phyloP scores from a whole-genome alignment of 2,888 invertebrate species.

The Cremastinae sp. region DNA sequence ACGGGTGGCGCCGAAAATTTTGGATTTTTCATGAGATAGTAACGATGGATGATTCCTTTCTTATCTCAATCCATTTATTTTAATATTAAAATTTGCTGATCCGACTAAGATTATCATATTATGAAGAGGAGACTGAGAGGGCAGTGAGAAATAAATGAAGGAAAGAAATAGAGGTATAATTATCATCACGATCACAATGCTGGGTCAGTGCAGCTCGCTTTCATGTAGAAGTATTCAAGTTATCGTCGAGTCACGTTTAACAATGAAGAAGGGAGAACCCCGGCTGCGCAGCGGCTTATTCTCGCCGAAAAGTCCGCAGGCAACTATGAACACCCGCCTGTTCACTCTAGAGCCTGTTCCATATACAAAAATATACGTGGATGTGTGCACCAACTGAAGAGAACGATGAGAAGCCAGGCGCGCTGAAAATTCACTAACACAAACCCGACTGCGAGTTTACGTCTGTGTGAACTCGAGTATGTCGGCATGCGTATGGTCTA shows the following conservation, averaged over 20 bases:
- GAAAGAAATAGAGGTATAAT: slow-evolving; percentile 62
- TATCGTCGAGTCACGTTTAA: slow-evolving; percentile 61
- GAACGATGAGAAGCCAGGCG: background rate
- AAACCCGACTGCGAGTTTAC: background rate
- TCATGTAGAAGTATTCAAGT: slow-evolving; percentile 35
- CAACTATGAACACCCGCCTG: slow-evolving; percentile 44
- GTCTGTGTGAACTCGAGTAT: background rate
- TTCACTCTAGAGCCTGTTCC: slow-evolving; percentile 46
- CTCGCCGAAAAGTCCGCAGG: slow-evolving; percentile 46
- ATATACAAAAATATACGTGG: background rate
- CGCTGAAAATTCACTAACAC: background rate
- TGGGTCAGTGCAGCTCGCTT: slow-evolving; percentile 61
- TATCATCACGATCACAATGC: slow-evolving; percentile 74
- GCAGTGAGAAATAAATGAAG: slow-evolving; percentile 11
- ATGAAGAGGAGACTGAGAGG: background rate
- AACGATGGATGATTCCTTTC: background rate
- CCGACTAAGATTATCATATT: slow-evolving; percentile 1
- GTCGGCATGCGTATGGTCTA: background rate
- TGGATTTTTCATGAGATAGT: background rate
- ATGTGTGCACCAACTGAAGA: slow-evolving; percentile 25
- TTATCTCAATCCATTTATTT: background rate
- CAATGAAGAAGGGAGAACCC: slow-evolving; percentile 52
- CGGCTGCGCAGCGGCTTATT: slow-evolving; percentile 35
- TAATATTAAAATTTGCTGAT: slow-evolving; percentile 9
- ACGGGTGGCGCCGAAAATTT: background rate